These are phyloP conservation scores for Aporophyla nigra DNA, from an alignment of 2,888 invertebrate species.

Conservation along the genomic window DNA sequence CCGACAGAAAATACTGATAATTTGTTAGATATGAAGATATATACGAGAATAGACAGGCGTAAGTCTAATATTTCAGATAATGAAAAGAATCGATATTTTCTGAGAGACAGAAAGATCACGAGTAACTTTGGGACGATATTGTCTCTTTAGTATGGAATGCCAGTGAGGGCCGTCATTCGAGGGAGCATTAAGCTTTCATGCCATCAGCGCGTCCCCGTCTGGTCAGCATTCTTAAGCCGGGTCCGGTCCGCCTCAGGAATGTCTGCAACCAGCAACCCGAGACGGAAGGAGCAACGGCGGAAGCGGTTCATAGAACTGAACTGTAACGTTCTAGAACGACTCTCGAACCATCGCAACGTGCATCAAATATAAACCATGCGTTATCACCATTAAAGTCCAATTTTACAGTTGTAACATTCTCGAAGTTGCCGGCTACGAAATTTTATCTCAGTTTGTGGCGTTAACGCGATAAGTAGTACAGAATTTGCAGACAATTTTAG, in stretches of 20 bases:
- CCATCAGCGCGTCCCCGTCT: conserved; percentile 81
- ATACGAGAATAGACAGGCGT: conserved; percentile 16
- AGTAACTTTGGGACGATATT: conserved; percentile 72
- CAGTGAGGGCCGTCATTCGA: conserved; percentile 72
- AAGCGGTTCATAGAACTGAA: conserved; percentile 88
- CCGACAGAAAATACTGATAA: conserved; percentile 63
- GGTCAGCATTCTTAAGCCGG: conserved; percentile 86
- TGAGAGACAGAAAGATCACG: conserved; percentile 15
- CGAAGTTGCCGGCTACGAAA: conserved; percentile 70
- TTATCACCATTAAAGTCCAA: conserved; percentile 50
- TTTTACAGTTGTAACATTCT: conserved; percentile 63
- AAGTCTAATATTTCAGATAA: conserved; percentile 13
- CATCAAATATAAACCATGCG: conserved; percentile 65
- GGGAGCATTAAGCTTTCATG: conserved; percentile 87
- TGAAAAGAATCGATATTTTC: conserved; percentile 12
- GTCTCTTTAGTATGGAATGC: conserved; percentile 81
- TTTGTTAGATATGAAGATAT: conserved; percentile 62
- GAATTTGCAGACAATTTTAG: conserved; percentile 40
- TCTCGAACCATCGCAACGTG: conserved; percentile 46
- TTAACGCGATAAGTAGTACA: conserved; percentile 65
- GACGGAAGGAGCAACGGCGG: conserved; percentile 90
- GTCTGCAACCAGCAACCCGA: conserved; percentile 88
- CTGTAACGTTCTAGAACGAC: conserved; percentile 68
- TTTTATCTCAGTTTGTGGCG: conserved; percentile 64
- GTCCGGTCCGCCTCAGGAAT: conserved; percentile 87